These are phyloP conservation scores for Perca fluviatilis DNA, from an alignment of 2,113 vertebrate species.

Conservation along the genomic window DNA sequence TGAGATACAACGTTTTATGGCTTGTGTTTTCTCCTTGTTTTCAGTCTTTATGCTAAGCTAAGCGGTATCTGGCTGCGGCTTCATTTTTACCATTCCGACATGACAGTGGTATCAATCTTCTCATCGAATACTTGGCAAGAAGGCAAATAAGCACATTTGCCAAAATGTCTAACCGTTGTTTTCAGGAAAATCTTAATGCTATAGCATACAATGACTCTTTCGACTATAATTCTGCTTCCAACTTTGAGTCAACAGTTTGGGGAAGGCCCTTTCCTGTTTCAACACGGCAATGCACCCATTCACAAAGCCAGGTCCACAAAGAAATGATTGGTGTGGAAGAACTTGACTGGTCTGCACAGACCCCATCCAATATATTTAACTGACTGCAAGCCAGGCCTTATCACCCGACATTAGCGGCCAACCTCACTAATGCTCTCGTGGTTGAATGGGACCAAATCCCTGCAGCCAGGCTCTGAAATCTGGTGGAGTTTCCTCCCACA, in stretches of 20 bases:
- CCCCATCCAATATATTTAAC: neutral
- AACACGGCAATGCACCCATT: neutral
- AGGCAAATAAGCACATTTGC: too few species aligned
- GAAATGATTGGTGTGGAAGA: neutral
- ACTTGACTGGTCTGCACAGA: neutral
- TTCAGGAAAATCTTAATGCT: neutral
- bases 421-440: neutral
- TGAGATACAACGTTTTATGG: neutral
- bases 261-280: neutral
- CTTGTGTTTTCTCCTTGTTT: neutral
- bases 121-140: neutral
- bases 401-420: constrained; percentile 4
- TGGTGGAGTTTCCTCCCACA: neutral
- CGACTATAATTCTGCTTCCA: neutral
- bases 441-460: neutral
- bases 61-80: neutral
- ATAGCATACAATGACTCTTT: neutral
- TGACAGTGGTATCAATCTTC: neutral
- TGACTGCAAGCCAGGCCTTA: neutral
- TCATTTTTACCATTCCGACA: too few species aligned
- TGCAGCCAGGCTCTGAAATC: neutral
- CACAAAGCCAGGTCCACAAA: neutral
- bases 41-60: neutral
- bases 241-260: neutral
- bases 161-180: neutral